Evolutionary conservation across 2,888 invertebrate genomes (phyloP), one percentile per base, ranked within the genome.

Genomic region (Mesorhabditis spiculigera): DNA sequence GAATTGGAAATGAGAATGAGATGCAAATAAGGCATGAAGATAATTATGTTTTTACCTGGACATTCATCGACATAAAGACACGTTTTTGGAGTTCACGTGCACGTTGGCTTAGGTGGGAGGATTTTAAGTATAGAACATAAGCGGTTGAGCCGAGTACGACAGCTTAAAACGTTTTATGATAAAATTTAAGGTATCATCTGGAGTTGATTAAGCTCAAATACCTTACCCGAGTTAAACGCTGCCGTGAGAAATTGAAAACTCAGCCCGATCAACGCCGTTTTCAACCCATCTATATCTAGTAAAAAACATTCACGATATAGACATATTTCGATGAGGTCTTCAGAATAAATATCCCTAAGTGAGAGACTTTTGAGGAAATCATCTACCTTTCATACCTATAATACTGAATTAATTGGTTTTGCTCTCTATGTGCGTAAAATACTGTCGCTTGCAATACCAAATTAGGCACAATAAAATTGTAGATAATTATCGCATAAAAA

Each of bases 401-500:
- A 13, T n/a, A n/a, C 58, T 28, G 28, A 28, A 28, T 28, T 28
- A 50, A 10, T 50, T 13, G 58, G n/a, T 50, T 50, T 50, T 50
- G 58, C 8, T 50, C 58, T 50, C n/a, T 50, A n/a, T 13, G n/a
- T n/a, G 58, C 58, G 10, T 13, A n/a, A 50, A 50, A 50, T 50
- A 50, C 10, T 50, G 58, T 50, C 58, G n/a, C 58, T 50, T 50
- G 58, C n/a, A 50, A 50, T 10, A 50, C 58, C 58, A 50, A 50
- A 50, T 50, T 50, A 13, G 58, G 58, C 10, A n/a, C n/a, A n/a
- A 50, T 50, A 50, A 50, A 50, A 50, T 50, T 50, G 58, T 50
- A 50, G n/a, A 50, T 10, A 50, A 50, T 50, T 13, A 50, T 50
- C 3, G 58, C 8, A n/a, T 13, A 13, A n/a, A 50, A 50, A 1